phyloP scores from a whole-genome alignment of 2,888 invertebrate species.

The Epiblema foenella region DNA sequence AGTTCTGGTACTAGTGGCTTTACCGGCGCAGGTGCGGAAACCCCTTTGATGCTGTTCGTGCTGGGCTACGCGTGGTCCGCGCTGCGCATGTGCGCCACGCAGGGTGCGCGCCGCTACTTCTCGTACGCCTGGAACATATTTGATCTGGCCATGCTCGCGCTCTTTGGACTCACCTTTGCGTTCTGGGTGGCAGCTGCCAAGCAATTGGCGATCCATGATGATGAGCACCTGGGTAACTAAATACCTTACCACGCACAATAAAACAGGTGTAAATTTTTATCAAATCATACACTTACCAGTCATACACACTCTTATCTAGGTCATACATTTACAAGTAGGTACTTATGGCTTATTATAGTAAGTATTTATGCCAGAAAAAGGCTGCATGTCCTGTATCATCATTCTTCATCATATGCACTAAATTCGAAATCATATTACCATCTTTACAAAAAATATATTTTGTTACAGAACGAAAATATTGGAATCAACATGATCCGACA shows the following conservation, averaged over 20 bases:
- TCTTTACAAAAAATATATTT: background rate
- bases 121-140: constrained; percentile 86
- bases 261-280: background rate
- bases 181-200: constrained; percentile 86
- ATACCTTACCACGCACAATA: background rate
- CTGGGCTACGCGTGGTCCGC: constrained; percentile 84
- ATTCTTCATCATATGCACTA: background rate
- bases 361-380: too few relatives aligned
- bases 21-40: constrained; percentile 57
- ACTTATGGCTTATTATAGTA: too few relatives aligned
- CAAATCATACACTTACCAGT: too few relatives aligned
- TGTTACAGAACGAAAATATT: constrained; percentile 85
- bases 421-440: background rate
- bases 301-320: too few relatives aligned
- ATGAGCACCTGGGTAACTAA: constrained; percentile 47
- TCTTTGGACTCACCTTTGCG: constrained; percentile 86
- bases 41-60: constrained; percentile 78
- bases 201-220: constrained; percentile 61
- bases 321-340: too few relatives aligned
- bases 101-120: constrained; percentile 85
- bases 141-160: constrained; percentile 84
- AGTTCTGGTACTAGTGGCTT: too few relatives aligned
- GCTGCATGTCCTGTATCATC: too few relatives aligned
- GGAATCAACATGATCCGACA: constrained; percentile 87
- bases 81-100: constrained; percentile 82